Evolutionary conservation across 1,140 invertebrate genomes (phyloP), one percentile per base, ranked within the genome.

Genomic region (Manduca sexta): DNA sequence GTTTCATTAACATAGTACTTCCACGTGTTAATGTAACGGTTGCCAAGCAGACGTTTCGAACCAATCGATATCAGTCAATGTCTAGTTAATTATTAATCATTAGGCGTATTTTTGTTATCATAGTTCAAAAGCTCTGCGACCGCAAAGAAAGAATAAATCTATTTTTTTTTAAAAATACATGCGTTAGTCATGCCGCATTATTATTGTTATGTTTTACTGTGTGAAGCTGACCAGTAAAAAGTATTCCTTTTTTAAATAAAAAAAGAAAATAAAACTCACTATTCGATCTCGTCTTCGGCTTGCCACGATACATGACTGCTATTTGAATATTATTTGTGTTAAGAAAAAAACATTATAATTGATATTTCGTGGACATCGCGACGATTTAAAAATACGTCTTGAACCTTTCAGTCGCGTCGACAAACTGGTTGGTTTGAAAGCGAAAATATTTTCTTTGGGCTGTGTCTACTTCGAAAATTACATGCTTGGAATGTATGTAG

Each of bases 241-340:
- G 15, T 11, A 12, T 8, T 35, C 41, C 40, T 49, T 38, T 35
- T 0, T n/a, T 31, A 6, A 34, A 15, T 41, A 18, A 26, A 8
- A 35, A 30, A 31, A 26, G n/a, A n/a, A n/a, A n/a, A n/a, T n/a
- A 48, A 12, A 37, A 64, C 65, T 69, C 56, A 72, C 71, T 64
- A 35, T 74, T 69, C 13, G 71, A 74, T 6, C 37, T 35, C 0
- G 66, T 71, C 37, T 61, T 67, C 14, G 50, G 41, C 56, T 65
- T 74, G 18, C 63, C 64, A 8, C 53, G 57, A 59, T 68, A 70
- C 67, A 68, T 68, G 21, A 10, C 41, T 42, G 31, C 17, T 30
- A 42, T 14, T 14, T 6, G 8, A 6, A 38, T 14, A 8, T 38
- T 15, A 33, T 50, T 8, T 0, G 21, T 26, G 21, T 5, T 8